Evolutionary conservation across 2,797 vertebrate genomes (phyloP), one percentile per base, ranked within the genome.

Genomic region (Cuculus canorus): DNA sequence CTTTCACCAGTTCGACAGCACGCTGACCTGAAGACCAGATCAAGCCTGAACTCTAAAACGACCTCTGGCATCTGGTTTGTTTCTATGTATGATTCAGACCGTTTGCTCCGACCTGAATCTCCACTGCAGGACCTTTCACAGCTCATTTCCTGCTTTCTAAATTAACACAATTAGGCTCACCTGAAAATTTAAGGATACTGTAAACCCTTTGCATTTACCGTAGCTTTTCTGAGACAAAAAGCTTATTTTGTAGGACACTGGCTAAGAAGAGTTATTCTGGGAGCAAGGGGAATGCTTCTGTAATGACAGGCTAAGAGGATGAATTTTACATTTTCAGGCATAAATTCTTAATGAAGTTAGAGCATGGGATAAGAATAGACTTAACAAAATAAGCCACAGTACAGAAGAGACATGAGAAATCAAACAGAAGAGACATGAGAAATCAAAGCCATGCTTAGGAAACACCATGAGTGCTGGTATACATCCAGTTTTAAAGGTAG

Each of bases 291-390:
- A 92, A 92, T 85, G 94, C 83, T 95, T 94, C 93, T 95, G 87
- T 76, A 94, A 92, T 57, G 88, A 88, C 91, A 95, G 92, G 90
- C 41, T 82, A 96, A 90, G 82, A 88, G 75, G 92, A 97, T 96
- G 93, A 96, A 96, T 97, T 97, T 94, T 96, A 96, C 95, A 94
- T 97, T 93, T 94, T 95, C 91, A 72, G 75, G 76, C 64, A 97
- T 95, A 95, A 97, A 96, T 97, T 96, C 91, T 96, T 97, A 96
- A 96, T 93, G 90, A 95, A 96, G 92, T 94, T 96, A 95, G 94
- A 96, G 91, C 95, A 95, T 68, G 45, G 92, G 95, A 96, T 95
- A 97, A 95, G 95, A 95, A 96, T 90, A 97, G 95, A 94, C 82
- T 80, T 94, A 82, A 93, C 86, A 94, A 97, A 96, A 96, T 94